Base-by-base conservation (phyloP, 1,140 invertebrate genomes). In the Battus philenor region DNA sequence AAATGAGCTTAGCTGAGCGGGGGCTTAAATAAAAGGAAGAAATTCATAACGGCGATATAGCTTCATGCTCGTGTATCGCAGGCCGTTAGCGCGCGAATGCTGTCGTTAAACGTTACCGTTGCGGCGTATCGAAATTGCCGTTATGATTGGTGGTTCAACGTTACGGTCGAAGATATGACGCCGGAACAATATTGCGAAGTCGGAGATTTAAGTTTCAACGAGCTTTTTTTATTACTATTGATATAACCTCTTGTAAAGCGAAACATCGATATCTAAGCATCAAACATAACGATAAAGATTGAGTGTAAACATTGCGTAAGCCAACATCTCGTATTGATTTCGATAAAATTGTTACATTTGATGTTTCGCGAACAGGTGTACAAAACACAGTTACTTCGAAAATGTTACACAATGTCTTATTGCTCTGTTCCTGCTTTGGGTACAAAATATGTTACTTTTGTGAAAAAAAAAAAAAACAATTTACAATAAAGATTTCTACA, bases 51-150 rank as follows among this genome's bases (percentile, higher is more conserved):
- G 11, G 43, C 56, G 47, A 59, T 55, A 55, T 26, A 43, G 31
- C 49, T 32, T 26, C 41, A 41, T 15, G 9, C 17, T 43, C 46
- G 31, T 50, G 57, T 57, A 54, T 52, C 52, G 47, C 44, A 30
- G 24, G 32, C 59, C 54, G 54, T 61, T 61, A 50, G 54, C 36
- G 44, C 32, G 49, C 53, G 45, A 56, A 54, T 51, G 57, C 44
- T 53, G 61, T 44, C 58, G 54, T 54, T 64, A 64, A 60, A 38
- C 47, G 45, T 47, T 44, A 47, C 39, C 38, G 46, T 52, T 54
- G 38, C 38, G 22, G 12, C 38, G 48, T 66, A 66, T 66, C 58
- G 62, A 54, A 65, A 59, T 62, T 62, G 59, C 55, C 56, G 57
- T 52, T 57, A 58, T 60, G 61, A 58, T 61, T 55, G 52, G 62